Evolutionary conservation across 2,113 vertebrate genomes (phyloP).

Genomic region (Ailurus styani): DNA sequence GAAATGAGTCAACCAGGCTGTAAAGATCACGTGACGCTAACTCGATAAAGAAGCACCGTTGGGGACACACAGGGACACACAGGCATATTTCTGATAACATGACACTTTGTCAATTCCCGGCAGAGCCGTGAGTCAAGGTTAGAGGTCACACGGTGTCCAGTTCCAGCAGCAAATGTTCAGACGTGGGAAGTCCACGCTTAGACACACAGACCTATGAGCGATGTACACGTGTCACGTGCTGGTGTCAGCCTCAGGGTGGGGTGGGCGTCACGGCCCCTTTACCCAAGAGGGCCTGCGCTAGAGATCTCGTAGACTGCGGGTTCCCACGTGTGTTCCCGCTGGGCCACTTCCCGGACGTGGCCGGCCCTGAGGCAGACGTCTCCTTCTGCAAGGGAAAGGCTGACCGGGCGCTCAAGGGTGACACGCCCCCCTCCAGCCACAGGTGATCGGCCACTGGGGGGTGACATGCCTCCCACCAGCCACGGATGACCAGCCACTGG

Average conservation of each 20-base stretch:
- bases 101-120: neutral
- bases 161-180: neutral
- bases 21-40: neutral
- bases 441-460: fast-evolving
- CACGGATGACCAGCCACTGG: too few species aligned
- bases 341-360: fast-evolving
- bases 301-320: neutral
- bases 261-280: neutral
- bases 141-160: neutral
- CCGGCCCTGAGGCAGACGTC: neutral
- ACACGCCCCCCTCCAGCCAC: too few species aligned
- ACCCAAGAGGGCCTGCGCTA: neutral
- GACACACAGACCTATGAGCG: fast-evolving
- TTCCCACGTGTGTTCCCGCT: fast-evolving
- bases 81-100: neutral
- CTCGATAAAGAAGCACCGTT: neutral
- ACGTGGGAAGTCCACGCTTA: neutral
- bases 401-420: fast-evolving
- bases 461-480: neutral
- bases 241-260: neutral
- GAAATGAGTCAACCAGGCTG: neutral
- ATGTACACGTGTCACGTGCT: neutral
- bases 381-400: neutral
- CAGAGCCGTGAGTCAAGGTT: neutral
- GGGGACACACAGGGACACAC: neutral